A percentile compares a stretch with the other conserved stretches of the same genome.
Evolutionary conservation across 1,140 invertebrate genomes (phyloP).

Genomic region (Goniozus legneri): DNA sequence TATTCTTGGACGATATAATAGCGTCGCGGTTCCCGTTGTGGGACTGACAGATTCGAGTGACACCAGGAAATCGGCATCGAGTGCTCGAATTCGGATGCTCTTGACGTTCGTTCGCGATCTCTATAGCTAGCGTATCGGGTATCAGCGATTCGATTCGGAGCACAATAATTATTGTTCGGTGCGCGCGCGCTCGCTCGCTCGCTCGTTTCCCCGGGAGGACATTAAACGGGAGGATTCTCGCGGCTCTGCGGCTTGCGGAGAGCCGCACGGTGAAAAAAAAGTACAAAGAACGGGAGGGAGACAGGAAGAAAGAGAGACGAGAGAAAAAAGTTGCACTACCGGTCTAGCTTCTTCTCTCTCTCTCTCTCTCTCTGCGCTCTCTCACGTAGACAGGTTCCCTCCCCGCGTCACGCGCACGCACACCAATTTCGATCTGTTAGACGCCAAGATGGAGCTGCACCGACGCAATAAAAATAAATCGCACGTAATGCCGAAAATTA

Average conservation of each 20-base stretch:
- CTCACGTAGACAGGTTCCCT: too few relatives aligned
- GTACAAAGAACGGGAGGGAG: conserved; percentile 6
- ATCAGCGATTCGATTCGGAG: neutral
- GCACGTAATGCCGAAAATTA: too few relatives aligned
- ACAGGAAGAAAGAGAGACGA: neutral
- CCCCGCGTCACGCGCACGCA: too few relatives aligned
- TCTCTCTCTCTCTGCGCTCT: too few relatives aligned
- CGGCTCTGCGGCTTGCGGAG: too few relatives aligned
- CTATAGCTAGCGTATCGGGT: neutral
- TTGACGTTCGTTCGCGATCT: neutral
- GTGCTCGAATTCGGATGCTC: neutral
- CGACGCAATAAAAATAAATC: too few relatives aligned
- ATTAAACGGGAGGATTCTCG: neutral
- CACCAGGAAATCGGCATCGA: neutral
- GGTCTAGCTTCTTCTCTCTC: too few relatives aligned
- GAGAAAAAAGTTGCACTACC: neutral
- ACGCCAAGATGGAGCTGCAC: too few relatives aligned
- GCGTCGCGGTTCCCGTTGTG: too few relatives aligned
- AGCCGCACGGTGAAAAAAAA: neutral
- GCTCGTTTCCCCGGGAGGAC: neutral
- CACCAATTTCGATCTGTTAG: too few relatives aligned
- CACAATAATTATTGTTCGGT: neutral
- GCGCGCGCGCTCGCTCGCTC: neutral
- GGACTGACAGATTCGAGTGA: neutral
- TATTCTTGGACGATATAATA: too few relatives aligned